Conservation (phyloP, 2,113 vertebrate genomes). For the Phylloscopus trochiloides region DNA sequence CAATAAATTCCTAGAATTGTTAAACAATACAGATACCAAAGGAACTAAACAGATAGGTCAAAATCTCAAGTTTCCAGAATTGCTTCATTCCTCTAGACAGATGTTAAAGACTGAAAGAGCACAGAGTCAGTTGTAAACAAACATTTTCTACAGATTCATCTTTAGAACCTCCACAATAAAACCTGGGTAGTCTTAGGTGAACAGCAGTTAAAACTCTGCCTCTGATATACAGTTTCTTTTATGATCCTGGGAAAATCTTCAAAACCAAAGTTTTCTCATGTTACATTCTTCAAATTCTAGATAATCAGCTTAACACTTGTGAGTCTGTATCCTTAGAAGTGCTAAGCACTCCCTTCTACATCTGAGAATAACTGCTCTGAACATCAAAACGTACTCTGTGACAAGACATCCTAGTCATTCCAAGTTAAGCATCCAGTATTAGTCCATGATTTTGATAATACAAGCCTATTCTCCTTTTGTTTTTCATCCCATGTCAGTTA, state of each 20-base stretch:
- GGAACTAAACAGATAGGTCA: not conserved
- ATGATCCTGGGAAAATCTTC: constrained; percentile 44
- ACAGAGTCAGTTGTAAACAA: not conserved
- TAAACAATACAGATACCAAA: not conserved
- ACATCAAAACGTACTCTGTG: constrained; percentile 30
- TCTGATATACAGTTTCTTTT: not conserved
- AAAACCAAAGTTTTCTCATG: constrained; percentile 1
- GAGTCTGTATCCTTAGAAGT: not conserved
- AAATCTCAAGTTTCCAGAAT: not conserved
- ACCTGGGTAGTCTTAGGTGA: constrained; percentile 19
- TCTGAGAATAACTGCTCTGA: not conserved
- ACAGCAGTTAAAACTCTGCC: not conserved
- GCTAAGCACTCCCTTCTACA: not conserved
- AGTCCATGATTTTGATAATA: not conserved
- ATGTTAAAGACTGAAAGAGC: not conserved
- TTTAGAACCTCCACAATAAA: constrained; percentile 12
- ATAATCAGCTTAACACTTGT: constrained; percentile 27
- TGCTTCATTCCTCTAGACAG: not conserved
- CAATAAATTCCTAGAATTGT: not conserved
- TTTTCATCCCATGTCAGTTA: constrained; percentile 25
- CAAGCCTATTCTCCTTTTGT: constrained; percentile 9
- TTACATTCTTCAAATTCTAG: constrained; percentile 30
- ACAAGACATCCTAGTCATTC: constrained; percentile 23
- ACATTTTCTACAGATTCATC: not conserved
- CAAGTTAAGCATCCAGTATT: constrained; percentile 23